These are phyloP conservation scores for Theodoxus fluviatilis DNA, from an alignment of 2,888 invertebrate genomes.

Conservation along the genomic window DNA sequence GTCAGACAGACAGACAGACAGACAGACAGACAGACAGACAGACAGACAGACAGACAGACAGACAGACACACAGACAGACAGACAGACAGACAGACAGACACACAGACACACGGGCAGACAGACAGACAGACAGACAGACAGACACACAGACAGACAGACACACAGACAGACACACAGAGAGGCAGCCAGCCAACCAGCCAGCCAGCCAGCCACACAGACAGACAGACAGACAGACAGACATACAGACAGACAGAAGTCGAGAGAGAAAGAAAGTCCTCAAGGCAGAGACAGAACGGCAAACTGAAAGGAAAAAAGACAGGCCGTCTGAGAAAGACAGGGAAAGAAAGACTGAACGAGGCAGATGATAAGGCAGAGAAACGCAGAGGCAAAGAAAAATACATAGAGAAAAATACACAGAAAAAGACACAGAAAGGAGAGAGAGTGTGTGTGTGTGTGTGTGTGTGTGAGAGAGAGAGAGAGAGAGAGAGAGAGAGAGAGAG, in stretches of 20 bases:
- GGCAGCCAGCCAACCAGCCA: not conserved
- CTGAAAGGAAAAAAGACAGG: not conserved
- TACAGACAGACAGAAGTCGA: not conserved
- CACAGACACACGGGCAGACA: constrained; percentile 2
- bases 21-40: not conserved
- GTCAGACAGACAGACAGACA: not conserved
- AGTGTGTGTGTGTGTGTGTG: constrained; percentile 7
- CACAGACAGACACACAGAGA: constrained; percentile 3
- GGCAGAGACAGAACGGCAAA: not conserved
- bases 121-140: constrained; percentile 3
- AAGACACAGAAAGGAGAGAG: constrained; percentile 12
- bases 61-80: constrained; percentile 6
- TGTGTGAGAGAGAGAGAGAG: constrained; percentile 1
- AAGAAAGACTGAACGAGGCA: not conserved
- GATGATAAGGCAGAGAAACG: not conserved
- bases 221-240: not conserved
- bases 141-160: too few relatives aligned
- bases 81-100: not conserved
- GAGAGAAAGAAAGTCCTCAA: constrained; percentile 1
- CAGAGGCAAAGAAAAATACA: not conserved
- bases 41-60: constrained; percentile 8
- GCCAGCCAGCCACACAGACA: not conserved
- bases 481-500: constrained; percentile 15
- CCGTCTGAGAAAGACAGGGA: not conserved
- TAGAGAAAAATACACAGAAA: constrained; percentile 13